Percentiles rank a stretch among this genome's conserved stretches.
Evolutionary conservation across 2,113 vertebrate species (phyloP).

Genomic region (Clarias batrachus): DNA sequence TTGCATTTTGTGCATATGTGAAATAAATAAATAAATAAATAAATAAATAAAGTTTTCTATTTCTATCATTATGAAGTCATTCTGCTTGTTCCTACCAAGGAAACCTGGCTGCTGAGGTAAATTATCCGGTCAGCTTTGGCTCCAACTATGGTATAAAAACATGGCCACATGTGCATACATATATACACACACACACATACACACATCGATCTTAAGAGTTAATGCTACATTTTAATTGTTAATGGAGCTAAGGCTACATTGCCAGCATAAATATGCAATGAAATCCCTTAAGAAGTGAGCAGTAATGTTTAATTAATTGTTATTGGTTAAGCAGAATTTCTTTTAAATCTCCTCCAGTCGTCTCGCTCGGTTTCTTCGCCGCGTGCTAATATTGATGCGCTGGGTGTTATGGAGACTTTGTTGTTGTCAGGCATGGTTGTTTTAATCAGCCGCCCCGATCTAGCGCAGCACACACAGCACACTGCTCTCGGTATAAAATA

Average conservation of each 20-base stretch:
- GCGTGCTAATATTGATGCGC: slow-evolving; percentile 47
- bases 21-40: not conserved
- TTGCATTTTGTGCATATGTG: not conserved
- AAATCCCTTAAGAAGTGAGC: slow-evolving; percentile 43
- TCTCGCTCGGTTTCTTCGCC: not conserved
- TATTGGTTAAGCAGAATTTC: slow-evolving; percentile 42
- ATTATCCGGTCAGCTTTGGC: not conserved
- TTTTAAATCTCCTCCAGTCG: slow-evolving; percentile 22
- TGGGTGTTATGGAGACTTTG: slow-evolving; percentile 35
- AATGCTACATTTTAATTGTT: slow-evolving; percentile 28
- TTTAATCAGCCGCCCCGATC: slow-evolving; percentile 43
- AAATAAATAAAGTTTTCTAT: not conserved
- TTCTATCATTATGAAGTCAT: not conserved
- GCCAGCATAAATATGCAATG: slow-evolving; percentile 40
- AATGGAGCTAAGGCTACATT: slow-evolving; percentile 28
- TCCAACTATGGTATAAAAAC: not conserved
- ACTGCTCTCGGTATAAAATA: slow-evolving; percentile 26
- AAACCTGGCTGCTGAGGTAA: not conserved
- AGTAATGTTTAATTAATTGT: slow-evolving; percentile 55
- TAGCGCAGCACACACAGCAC: slow-evolving; percentile 9
- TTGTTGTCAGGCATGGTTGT: slow-evolving; percentile 29
- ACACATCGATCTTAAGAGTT: slow-evolving; percentile 18
- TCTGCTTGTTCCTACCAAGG: not conserved
- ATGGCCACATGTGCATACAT: not conserved
- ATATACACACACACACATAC: not conserved